Evolutionary conservation across 2,888 invertebrate genomes (phyloP), one percentile per base, ranked within the genome.

Genomic region (Tenthredo mesomela): DNA sequence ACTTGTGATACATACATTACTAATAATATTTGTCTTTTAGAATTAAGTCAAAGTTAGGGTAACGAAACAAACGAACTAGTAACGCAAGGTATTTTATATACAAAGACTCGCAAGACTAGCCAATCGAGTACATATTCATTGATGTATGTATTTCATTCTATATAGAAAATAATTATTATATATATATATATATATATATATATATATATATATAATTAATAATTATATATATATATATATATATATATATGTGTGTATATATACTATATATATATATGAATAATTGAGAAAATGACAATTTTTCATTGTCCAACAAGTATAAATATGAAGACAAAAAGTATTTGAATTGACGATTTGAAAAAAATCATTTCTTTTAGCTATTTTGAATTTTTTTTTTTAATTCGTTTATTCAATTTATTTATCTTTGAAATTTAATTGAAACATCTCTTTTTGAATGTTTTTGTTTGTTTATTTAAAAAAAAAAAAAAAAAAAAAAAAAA

Each of bases 1-100:
- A 90, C 88, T 89, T 90, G 90, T 90, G 90, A 90, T 90, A 90
- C 78, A 84, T 70, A 80, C 61, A 84, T 77, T 86, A 85, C 87
- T 85, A 85, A 83, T 70, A 87, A 86, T 87, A 88, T 88, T 86
- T 87, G 86, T 89, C 86, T 87, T 73, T 87, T 86, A 86, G 80
- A 80, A 87, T 67, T 88, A 88, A 88, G 85, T 75, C 85, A 87
- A 58, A 58, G 4, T 73, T 40, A 78, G 54, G 54, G n/a, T 84
- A 85, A 86, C 85, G 71, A 85, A 77, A 84, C 84, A 85, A 84
- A 86, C 85, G 87, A 87, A 87, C 85, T 87, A 88, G 87, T 87
- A 85, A 87, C 85, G 87, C 85, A 84, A 88, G 87, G 84, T 88
- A 89, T 87, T 89, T 89, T 89, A 86, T 88, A 88, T 88, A 87